These are phyloP conservation scores for Tonatia bakeri DNA, from an alignment of 2,113 vertebrate genomes.

Conservation along the genomic window DNA sequence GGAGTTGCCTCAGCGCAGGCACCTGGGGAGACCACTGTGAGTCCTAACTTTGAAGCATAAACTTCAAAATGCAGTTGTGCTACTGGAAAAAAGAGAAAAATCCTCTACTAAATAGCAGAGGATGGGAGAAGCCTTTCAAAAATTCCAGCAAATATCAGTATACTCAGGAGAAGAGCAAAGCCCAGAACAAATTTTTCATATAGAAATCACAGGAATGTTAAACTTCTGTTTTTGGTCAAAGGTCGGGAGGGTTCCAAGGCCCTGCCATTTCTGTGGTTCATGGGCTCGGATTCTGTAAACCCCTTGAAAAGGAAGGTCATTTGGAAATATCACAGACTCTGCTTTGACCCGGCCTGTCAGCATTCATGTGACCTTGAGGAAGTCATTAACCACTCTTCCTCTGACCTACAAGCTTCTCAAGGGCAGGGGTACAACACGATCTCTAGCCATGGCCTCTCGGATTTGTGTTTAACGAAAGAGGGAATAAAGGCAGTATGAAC, in stretches of 20 bases:
- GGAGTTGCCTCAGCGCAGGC: neutral
- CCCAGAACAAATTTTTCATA: neutral
- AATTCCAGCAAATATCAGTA: neutral
- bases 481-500: neutral
- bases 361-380: neutral
- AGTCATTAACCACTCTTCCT: neutral
- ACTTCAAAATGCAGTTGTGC: slow-evolving; percentile 6
- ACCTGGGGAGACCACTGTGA: neutral
- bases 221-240: neutral
- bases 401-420: neutral
- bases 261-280: neutral
- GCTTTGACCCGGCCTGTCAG: neutral
- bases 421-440: neutral
- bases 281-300: neutral
- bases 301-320: neutral
- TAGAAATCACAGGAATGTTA: neutral
- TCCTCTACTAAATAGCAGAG: accelerated
- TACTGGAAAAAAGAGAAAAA: neutral
- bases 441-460: neutral
- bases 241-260: neutral
- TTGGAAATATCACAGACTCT: neutral
- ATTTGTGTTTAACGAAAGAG: neutral
- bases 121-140: neutral
- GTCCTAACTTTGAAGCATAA: neutral
- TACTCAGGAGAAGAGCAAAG: neutral